A percentile compares a stretch with the other conserved stretches of the same genome.
Evolutionary conservation across 2,888 invertebrate species (phyloP).

Genomic region (Dendrolimus houi): DNA sequence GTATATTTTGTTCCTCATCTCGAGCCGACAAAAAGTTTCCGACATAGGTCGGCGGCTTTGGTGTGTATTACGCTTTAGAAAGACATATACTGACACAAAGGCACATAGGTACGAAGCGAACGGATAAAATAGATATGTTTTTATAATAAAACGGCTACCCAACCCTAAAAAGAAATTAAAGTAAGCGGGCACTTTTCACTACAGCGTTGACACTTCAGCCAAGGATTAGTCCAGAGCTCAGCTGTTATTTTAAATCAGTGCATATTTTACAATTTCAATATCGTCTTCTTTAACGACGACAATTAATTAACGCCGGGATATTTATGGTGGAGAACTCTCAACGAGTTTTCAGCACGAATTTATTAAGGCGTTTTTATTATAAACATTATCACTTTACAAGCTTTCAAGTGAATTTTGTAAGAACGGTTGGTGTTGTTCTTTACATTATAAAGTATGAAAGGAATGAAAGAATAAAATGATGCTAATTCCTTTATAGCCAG

Average conservation of each 20-base stretch:
- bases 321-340: conserved; percentile 15
- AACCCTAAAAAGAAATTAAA: background rate
- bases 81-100: too few relatives aligned
- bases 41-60: too few relatives aligned
- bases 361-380: background rate
- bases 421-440: too few relatives aligned
- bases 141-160: too few relatives aligned
- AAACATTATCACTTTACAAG: background rate
- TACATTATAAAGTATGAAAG: too few relatives aligned
- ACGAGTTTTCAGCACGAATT: conserved; percentile 2
- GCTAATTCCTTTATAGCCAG: too few relatives aligned
- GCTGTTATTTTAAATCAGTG: conserved; percentile 11
- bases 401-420: background rate
- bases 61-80: too few relatives aligned
- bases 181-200: background rate
- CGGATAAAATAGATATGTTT: too few relatives aligned
- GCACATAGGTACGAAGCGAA: too few relatives aligned
- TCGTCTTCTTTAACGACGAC: conserved; percentile 8
- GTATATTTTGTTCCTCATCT: too few relatives aligned
- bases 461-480: too few relatives aligned
- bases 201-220: background rate
- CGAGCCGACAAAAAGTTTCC: too few relatives aligned
- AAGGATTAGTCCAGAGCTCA: background rate
- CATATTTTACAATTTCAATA: conserved; percentile 18
- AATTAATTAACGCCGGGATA: conserved; percentile 17